phyloP scores from a whole-genome alignment of 2,113 vertebrate genomes.

The Oxyura jamaicensis region DNA sequence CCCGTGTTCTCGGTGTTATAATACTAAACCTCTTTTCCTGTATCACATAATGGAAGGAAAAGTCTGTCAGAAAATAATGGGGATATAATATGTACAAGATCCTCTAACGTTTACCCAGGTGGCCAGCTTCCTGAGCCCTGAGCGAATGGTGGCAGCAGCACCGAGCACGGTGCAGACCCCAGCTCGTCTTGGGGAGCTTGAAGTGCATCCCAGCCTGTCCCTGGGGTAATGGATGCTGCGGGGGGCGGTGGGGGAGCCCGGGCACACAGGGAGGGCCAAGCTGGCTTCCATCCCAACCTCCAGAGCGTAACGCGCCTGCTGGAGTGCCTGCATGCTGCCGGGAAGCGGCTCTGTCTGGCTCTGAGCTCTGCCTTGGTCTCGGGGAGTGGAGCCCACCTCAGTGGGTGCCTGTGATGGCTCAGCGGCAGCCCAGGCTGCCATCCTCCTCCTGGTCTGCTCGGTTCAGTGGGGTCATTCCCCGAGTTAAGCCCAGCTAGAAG shows the following conservation, averaged over 20 bases:
- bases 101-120: conserved; percentile 73
- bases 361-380: fast-evolving
- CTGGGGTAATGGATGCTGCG: background rate
- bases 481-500: background rate
- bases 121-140: conserved; percentile 69
- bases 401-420: fast-evolving
- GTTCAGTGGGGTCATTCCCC: background rate
- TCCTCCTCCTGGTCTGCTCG: background rate
- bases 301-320: background rate
- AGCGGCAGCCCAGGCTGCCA: background rate
- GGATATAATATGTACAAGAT: conserved; percentile 61
- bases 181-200: fast-evolving
- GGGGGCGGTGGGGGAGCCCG: background rate
- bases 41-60: conserved; percentile 77
- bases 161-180: background rate
- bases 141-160: background rate
- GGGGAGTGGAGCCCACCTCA: fast-evolving
- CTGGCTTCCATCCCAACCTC: background rate
- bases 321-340: background rate
- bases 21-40: conserved; percentile 78
- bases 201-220: fast-evolving
- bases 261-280: background rate
- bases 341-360: background rate
- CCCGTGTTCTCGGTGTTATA: conserved; percentile 55
- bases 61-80: conserved; percentile 71